phyloP scores from a whole-genome alignment of 2,797 vertebrate genomes.

The Acanthis flammea region DNA sequence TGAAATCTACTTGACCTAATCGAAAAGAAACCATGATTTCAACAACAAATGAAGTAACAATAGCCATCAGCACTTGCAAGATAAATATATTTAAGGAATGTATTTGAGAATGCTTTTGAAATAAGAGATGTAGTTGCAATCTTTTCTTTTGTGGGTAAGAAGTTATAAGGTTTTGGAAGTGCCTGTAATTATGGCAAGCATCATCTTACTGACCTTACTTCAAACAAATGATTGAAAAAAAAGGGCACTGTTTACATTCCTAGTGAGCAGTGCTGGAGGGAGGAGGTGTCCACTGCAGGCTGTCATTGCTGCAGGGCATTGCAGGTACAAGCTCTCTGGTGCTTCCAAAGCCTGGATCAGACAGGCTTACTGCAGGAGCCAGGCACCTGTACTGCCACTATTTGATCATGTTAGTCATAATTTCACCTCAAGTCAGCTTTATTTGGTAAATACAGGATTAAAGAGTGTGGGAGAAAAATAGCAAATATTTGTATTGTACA shows the following conservation, averaged over 20 bases:
- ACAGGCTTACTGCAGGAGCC: not conserved
- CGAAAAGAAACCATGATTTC: not conserved
- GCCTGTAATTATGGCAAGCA: not conserved
- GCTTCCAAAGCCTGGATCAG: not conserved
- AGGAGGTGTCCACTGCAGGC: not conserved
- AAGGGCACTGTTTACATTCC: not conserved
- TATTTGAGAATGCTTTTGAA: not conserved
- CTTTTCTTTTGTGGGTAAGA: not conserved
- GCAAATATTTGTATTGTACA: not conserved
- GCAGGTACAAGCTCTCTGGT: not conserved
- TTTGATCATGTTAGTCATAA: not conserved
- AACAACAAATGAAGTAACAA: not conserved
- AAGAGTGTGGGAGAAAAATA: not conserved
- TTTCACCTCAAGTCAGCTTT: not conserved
- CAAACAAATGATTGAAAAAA: not conserved
- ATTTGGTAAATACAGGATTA: conserved; percentile 38
- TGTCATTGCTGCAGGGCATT: not conserved
- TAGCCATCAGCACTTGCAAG: not conserved
- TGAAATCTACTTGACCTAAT: not conserved
- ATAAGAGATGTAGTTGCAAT: not conserved
- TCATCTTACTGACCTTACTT: not conserved
- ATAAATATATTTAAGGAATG: not conserved
- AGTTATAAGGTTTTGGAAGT: not conserved
- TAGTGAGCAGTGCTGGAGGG: not conserved
- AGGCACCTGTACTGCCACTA: not conserved